These are phyloP conservation scores for Squalus acanthias DNA, from an alignment of 2,797 vertebrate genomes.

Conservation along the genomic window DNA sequence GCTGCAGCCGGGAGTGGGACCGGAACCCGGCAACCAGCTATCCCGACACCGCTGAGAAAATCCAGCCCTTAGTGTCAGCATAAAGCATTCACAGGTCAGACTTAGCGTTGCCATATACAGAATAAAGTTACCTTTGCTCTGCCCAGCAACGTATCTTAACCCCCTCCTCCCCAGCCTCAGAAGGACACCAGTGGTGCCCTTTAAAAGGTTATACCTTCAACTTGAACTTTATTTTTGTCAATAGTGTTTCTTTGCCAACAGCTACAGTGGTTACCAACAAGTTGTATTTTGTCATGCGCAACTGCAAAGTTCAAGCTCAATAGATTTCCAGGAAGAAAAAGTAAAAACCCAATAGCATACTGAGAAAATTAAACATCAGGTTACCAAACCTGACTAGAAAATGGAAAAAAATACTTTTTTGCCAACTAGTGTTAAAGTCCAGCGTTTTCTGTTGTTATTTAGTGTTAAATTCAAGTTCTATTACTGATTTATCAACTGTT, in stretches of 20 bases:
- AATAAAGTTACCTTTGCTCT: neutral
- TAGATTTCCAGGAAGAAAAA: neutral
- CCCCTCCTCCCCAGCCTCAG: neutral
- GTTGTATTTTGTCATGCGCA: neutral
- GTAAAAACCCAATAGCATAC: neutral
- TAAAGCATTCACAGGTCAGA: no score
- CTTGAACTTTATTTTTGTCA: neutral
- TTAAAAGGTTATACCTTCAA: neutral
- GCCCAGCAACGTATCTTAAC: neutral
- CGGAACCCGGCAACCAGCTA: no score
- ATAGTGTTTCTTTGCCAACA: neutral
- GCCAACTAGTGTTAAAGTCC: neutral
- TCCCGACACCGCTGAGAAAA: no score
- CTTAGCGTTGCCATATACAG: neutral
- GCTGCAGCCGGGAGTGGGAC: no score
- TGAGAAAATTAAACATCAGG: neutral
- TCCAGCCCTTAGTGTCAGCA: no score
- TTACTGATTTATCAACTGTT: neutral
- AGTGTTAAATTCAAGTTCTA: neutral
- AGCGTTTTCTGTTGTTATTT: no score
- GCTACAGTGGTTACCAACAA: neutral
- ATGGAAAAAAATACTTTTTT: neutral
- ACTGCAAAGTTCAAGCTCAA: neutral
- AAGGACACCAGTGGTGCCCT: neutral
- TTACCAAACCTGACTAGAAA: neutral